Base-by-base conservation (phyloP, 2,888 invertebrate genomes). In the Spodoptera picta region DNA sequence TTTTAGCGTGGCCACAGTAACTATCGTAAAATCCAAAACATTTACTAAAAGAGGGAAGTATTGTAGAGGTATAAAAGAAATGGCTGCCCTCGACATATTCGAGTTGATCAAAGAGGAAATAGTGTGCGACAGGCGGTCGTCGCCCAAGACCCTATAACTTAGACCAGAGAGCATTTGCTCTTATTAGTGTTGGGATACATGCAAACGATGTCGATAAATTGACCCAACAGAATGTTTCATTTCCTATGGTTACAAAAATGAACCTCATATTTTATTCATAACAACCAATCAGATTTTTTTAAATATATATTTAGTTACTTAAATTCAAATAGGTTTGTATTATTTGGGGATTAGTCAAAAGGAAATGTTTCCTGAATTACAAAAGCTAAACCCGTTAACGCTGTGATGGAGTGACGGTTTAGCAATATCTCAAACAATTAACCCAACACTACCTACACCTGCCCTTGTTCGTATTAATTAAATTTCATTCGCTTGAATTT, bases 91-190 rank as follows among this genome's bases (percentile, higher is more conserved):
- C 60, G 41, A 55, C 57, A 60, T 48, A 58, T 50, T 53, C 27
- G 53, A 77, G 60, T 69, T 65, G 66, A 75, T 73, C 66, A 73
- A 58, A 66, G 57, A 77, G 77, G 80, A 79, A 82, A 83, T 73
- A 68, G 73, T 60, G 68, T 67, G 54, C 55, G 64, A 69, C 79
- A 75, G 78, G 76, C 80, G 70, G 67, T 69, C 80, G 77, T 82
- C 78, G 78, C 75, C 78, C 75, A 74, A 70, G 70, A 75, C 70
- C 60, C 51, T 77, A 75, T 75, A 80, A 80, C 79, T 80, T 77
- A 79, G 70, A 61, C 64, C 52, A 75, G 51, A 65, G 55, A 58
- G 77, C 69, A 73, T 75, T 72, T 59, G 46, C 61, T 71, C 60
- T 61, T 66, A 68, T 57, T 80, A 81, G 79, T 54, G 79, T 49